These are phyloP conservation scores for Sebastes schlegelii DNA, from an alignment of 2,113 vertebrate genomes.

Conservation along the genomic window DNA sequence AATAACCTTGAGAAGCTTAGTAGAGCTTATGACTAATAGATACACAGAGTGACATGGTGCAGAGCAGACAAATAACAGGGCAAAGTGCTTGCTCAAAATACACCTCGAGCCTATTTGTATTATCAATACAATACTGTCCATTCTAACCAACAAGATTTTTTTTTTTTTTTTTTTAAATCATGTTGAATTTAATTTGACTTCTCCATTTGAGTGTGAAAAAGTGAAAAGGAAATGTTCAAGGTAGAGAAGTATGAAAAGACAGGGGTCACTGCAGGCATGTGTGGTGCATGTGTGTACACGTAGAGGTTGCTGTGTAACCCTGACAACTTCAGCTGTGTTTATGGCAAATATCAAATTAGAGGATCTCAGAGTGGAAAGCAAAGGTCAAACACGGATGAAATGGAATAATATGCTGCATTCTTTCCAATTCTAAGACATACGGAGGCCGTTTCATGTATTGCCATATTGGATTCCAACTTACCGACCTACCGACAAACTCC, in stretches of 20 bases:
- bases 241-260: neutral
- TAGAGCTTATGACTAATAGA: constrained; percentile 36
- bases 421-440: neutral
- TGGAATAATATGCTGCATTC: neutral
- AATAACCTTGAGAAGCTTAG: constrained; percentile 42
- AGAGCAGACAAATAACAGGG: constrained; percentile 12
- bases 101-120: neutral
- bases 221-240: neutral
- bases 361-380: neutral
- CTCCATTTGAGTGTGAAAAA: neutral
- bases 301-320: too few relatives aligned
- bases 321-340: neutral
- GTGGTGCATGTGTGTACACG: neutral
- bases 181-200: neutral
- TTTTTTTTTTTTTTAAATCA: neutral
- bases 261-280: neutral
- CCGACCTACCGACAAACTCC: neutral
- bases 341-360: constrained; percentile 1
- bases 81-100: neutral
- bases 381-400: constrained; percentile 24
- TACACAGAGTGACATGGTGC: constrained; percentile 13
- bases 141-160: neutral
- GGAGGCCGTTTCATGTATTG: neutral
- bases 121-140: neutral
- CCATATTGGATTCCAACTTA: neutral